A percentile compares a stretch with the other conserved stretches of the same genome.
Evolutionary conservation across 2,888 invertebrate species (phyloP).

Genomic region (Branchipolynoe longqiensis): DNA sequence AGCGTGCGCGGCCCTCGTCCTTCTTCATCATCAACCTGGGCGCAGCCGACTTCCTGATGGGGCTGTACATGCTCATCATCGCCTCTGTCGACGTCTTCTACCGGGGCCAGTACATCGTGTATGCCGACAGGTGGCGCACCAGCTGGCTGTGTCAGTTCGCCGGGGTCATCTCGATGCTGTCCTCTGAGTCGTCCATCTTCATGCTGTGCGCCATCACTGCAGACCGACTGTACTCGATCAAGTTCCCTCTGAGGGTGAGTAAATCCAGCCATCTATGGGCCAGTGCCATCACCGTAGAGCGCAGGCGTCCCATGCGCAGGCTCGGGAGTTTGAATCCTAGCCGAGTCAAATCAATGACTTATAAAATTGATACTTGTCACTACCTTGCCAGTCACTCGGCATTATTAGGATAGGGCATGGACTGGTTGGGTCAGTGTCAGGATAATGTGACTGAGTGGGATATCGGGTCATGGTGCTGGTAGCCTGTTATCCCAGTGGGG

Average conservation of each 20-base stretch:
- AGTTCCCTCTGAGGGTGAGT: constrained; percentile 77
- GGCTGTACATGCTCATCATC: constrained; percentile 85
- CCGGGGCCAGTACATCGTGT: constrained; percentile 81
- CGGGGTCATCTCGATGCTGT: constrained; percentile 79
- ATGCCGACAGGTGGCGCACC: constrained; percentile 76
- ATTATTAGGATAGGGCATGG: too few relatives aligned
- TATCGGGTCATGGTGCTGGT: too few relatives aligned
- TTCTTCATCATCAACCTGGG: constrained; percentile 85
- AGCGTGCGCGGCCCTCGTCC: constrained; percentile 62
- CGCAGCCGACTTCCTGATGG: constrained; percentile 86
- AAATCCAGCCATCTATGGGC: too few relatives aligned
- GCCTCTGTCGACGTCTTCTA: constrained; percentile 62
- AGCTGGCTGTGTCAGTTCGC: constrained; percentile 78
- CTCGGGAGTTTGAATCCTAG: too few relatives aligned
- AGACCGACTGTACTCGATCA: constrained; percentile 81
- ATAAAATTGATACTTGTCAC: too few relatives aligned
- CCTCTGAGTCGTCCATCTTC: constrained; percentile 82
- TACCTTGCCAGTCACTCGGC: too few relatives aligned
- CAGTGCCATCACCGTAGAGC: too few relatives aligned
- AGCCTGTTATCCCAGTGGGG: too few relatives aligned
- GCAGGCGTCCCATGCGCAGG: too few relatives aligned
- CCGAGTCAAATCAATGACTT: too few relatives aligned
- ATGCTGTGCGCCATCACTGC: constrained; percentile 82
- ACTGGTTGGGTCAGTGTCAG: too few relatives aligned
- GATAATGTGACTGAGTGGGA: too few relatives aligned